A percentile compares a stretch with the other conserved stretches of the same genome.
Conservation (phyloP, 2,797 vertebrate species). For the Parotocinclus haroldoi region DNA sequence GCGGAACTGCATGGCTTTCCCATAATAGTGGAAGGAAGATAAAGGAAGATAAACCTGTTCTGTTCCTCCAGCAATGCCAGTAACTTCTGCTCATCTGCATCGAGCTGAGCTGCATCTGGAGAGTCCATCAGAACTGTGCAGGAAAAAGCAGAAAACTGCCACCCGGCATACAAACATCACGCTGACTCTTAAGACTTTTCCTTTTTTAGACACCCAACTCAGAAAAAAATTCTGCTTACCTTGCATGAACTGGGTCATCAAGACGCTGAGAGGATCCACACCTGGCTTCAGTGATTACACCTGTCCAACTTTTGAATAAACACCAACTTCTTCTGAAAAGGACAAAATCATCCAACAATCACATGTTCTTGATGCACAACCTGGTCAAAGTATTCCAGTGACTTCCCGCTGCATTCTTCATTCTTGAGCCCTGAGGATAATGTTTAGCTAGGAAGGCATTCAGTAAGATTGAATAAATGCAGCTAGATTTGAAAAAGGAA, state of each 20-base stretch:
- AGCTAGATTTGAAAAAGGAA: too few relatives aligned
- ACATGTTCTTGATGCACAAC: constrained; percentile 32
- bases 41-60: constrained; percentile 27
- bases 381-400: constrained; percentile 42
- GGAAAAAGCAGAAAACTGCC: not conserved
- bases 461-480: not conserved
- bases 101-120: constrained; percentile 17
- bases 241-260: too few relatives aligned
- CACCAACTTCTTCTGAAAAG: not conserved
- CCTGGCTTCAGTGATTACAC: not conserved
- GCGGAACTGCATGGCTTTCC: not conserved
- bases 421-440: constrained; percentile 4
- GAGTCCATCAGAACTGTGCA: constrained; percentile 21
- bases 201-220: too few relatives aligned
- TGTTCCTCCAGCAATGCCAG: constrained; percentile 40
- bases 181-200: too few relatives aligned
- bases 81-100: constrained; percentile 33
- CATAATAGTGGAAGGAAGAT: too few relatives aligned
- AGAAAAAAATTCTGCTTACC: too few relatives aligned
- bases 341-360: constrained; percentile 16
- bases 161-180: not conserved
- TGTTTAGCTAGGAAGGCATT: not conserved
- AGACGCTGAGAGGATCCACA: too few relatives aligned
- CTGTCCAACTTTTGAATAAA: not conserved
- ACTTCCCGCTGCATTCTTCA: constrained; percentile 26